Evolutionary conservation across 2,113 vertebrate species (phyloP).

Genomic region (Morone saxatilis): DNA sequence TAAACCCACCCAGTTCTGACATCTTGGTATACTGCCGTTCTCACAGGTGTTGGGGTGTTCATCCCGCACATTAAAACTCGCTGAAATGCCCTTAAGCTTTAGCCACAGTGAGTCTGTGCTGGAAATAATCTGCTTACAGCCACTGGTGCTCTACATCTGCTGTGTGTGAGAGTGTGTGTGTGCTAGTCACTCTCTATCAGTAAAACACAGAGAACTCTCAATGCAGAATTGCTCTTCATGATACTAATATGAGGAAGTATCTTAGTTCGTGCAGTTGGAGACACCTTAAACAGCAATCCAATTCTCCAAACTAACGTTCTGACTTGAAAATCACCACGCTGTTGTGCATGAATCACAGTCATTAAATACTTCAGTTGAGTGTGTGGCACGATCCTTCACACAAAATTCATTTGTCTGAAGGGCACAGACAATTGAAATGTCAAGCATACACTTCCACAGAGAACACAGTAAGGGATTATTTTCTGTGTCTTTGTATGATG

Average conservation of each 20-base stretch:
- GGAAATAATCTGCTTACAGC: constrained; percentile 71
- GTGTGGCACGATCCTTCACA: constrained; percentile 40
- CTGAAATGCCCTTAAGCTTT: constrained; percentile 63
- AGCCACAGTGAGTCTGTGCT: constrained; percentile 56
- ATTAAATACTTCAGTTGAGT: constrained; percentile 56
- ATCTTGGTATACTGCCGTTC: constrained; percentile 1
- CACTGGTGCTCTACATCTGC: constrained; percentile 58
- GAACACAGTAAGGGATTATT: constrained; percentile 52
- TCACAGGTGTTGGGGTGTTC: constrained; percentile 50
- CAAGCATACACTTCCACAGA: constrained; percentile 55
- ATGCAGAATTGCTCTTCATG: constrained; percentile 10
- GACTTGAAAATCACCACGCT: constrained; percentile 20
- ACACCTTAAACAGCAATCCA: constrained; percentile 30
- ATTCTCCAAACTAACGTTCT: constrained; percentile 26
- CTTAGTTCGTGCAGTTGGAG: background rate
- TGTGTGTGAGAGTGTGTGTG: constrained; percentile 1
- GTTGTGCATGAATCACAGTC: constrained; percentile 45
- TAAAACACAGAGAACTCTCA: constrained; percentile 35
- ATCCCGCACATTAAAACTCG: constrained; percentile 63
- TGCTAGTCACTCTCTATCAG: constrained; percentile 17
- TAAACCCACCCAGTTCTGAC: constrained; percentile 20
- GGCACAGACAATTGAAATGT: constrained; percentile 67
- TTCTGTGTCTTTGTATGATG: constrained; percentile 41
- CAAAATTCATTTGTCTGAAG: constrained; percentile 51
- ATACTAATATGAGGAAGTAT: constrained; percentile 31